These are phyloP conservation scores for Semicossyphus pulcher DNA, from an alignment of 2,113 vertebrate species.

Conservation along the genomic window DNA sequence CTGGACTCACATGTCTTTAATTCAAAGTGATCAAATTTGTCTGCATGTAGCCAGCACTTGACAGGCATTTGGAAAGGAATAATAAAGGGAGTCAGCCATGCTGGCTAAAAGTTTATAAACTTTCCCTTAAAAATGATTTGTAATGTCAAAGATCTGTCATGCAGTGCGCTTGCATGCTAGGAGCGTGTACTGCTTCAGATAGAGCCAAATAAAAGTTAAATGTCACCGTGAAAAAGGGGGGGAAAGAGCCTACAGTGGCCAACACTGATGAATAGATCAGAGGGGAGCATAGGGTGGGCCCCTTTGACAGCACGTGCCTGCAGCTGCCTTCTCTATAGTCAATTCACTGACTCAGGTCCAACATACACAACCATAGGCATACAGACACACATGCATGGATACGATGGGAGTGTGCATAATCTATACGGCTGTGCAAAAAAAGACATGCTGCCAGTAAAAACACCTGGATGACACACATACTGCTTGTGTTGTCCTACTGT, in stretches of 20 bases:
- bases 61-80: constrained; percentile 37
- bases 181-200: not conserved
- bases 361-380: constrained; percentile 7
- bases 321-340: constrained; percentile 5
- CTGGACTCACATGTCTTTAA: constrained; percentile 44
- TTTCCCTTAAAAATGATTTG: constrained; percentile 43
- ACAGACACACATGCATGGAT: constrained; percentile 1
- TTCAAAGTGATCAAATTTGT: constrained; percentile 41
- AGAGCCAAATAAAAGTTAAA: constrained; percentile 4
- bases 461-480: constrained; percentile 47
- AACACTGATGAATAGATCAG: not conserved
- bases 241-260: constrained; percentile 21
- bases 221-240: constrained; percentile 17
- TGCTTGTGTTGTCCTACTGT: constrained; percentile 2
- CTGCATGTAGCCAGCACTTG: constrained; percentile 21
- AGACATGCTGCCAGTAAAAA: constrained; percentile 21
- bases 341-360: constrained; percentile 20
- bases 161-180: constrained; percentile 25
- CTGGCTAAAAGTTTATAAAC: constrained; percentile 35
- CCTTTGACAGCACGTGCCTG: not conserved
- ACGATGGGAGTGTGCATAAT: not conserved
- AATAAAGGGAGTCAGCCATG: constrained; percentile 30
- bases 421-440: not conserved
- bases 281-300: not conserved
- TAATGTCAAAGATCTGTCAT: constrained; percentile 38